Conservation (phyloP, 2,797 vertebrate genomes). For the Pipistrellus nathusii region DNA sequence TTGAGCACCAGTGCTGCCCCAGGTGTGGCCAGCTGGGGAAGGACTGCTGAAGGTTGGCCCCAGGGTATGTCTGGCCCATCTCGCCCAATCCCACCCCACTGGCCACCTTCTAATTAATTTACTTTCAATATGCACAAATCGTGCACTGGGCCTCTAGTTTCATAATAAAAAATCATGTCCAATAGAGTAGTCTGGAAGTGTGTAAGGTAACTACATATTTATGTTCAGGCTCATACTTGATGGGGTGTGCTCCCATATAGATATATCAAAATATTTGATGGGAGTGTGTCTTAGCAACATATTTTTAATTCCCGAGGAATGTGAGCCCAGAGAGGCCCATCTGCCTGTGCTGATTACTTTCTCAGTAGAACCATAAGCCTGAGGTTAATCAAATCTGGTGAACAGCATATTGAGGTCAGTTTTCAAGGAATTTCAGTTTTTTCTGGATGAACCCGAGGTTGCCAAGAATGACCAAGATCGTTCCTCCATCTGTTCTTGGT, state of each 20-base stretch:
- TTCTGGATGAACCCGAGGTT: conserved; percentile 66
- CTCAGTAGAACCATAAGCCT: not conserved
- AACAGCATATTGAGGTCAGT: conserved; percentile 79
- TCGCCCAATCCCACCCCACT: too few species aligned
- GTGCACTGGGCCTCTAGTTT: not conserved
- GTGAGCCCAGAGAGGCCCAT: conserved; percentile 64
- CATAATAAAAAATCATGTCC: not conserved
- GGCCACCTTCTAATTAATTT: too few species aligned
- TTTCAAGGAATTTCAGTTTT: conserved; percentile 71
- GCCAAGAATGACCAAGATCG: conserved; percentile 64
- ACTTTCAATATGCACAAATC: too few species aligned
- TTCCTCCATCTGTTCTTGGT: conserved; percentile 78
- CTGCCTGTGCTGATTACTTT: conserved; percentile 72
- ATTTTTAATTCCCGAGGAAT: conserved; percentile 52
- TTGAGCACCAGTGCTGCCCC: too few species aligned
- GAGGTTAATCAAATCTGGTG: conserved; percentile 66
- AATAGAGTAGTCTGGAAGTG: not conserved
- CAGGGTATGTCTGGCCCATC: too few species aligned
- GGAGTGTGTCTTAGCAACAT: conserved; percentile 23
- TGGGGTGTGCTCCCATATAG: not conserved
- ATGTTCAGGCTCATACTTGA: not conserved
- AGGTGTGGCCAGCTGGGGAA: too few species aligned
- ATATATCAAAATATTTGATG: conserved; percentile 70
- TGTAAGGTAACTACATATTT: not conserved
- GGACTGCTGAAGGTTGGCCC: too few species aligned